Percentiles rank a stretch among this genome's conserved stretches.
Conservation (phyloP, 2,888 invertebrate genomes). For the Apocheima hispidaria region DNA sequence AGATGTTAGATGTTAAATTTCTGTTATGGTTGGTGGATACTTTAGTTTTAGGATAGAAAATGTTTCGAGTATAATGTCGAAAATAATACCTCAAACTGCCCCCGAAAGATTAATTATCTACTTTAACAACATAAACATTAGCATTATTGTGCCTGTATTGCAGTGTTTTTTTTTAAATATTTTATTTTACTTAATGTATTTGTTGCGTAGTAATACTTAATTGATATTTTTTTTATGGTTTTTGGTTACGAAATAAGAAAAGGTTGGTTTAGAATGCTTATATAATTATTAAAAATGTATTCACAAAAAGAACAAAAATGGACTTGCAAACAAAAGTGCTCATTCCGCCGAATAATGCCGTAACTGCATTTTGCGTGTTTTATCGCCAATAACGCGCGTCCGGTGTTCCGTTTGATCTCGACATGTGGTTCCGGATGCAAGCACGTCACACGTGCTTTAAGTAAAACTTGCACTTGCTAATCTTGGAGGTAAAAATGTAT, state of each 20-base stretch:
- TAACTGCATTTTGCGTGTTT: slow-evolving; percentile 36
- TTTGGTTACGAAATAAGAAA: neutral
- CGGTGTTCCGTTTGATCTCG: slow-evolving; percentile 61
- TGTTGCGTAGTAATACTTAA: too few relatives aligned
- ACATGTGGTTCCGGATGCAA: slow-evolving; percentile 43
- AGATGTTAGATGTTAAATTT: too few relatives aligned
- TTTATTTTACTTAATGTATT: too few relatives aligned
- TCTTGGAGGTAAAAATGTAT: slow-evolving; percentile 9
- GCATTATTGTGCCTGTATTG: too few relatives aligned
- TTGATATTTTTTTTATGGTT: neutral
- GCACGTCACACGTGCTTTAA: slow-evolving; percentile 20
- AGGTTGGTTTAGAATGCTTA: too few relatives aligned
- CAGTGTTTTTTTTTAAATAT: too few relatives aligned
- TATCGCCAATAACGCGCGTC: slow-evolving; percentile 47
- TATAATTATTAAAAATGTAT: neutral
- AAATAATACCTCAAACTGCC: too few relatives aligned
- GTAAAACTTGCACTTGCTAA: slow-evolving; percentile 39
- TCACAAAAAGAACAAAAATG: neutral
- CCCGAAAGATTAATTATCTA: too few relatives aligned
- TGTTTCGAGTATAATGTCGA: too few relatives aligned
- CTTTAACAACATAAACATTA: too few relatives aligned
- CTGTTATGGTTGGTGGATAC: too few relatives aligned
- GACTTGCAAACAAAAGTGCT: neutral
- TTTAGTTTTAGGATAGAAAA: too few relatives aligned
- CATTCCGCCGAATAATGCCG: slow-evolving; percentile 18